A percentile compares a stretch with the other conserved stretches of the same genome.
These are phyloP conservation scores for Drosophila murphyi DNA, from an alignment of 1,140 invertebrate genomes.

Conservation along the genomic window DNA sequence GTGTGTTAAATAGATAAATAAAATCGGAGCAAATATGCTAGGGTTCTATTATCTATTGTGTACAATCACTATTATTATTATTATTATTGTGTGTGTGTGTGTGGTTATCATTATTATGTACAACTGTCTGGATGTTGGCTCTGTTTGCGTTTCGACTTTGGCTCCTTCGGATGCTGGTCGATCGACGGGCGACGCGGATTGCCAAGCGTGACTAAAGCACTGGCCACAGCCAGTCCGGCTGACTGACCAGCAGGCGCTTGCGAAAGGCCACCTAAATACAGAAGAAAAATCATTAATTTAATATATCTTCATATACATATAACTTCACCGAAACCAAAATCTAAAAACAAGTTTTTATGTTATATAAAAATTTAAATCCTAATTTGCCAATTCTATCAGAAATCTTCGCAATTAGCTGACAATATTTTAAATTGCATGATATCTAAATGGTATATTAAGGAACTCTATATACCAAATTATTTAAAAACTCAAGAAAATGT, in stretches of 20 bases:
- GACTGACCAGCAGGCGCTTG: constrained; percentile 94
- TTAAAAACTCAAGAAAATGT: too few species aligned
- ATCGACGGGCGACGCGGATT: constrained; percentile 90
- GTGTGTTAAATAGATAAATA: constrained; percentile 53
- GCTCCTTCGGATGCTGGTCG: constrained; percentile 88
- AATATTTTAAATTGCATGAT: too few species aligned
- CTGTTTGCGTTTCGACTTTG: constrained; percentile 88
- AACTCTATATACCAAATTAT: too few species aligned
- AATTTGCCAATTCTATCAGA: too few species aligned
- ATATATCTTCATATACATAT: not conserved
- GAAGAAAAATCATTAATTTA: not conserved
- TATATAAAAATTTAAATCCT: too few species aligned
- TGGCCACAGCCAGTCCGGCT: constrained; percentile 92
- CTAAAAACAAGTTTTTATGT: too few species aligned
- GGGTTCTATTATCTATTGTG: constrained; percentile 70
- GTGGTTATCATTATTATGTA: constrained; percentile 72
- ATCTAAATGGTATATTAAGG: too few species aligned
- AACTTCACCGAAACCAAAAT: too few species aligned
- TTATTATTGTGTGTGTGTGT: constrained; percentile 41
- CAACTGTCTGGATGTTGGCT: constrained; percentile 90
- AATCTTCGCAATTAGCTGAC: too few species aligned
- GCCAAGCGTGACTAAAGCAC: constrained; percentile 93
- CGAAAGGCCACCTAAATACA: constrained; percentile 72
- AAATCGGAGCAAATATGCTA: constrained; percentile 70
- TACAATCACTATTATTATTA: constrained; percentile 63